Evolutionary conservation across 2,113 vertebrate genomes (phyloP).

Genomic region (Oryzias curvinotus): DNA sequence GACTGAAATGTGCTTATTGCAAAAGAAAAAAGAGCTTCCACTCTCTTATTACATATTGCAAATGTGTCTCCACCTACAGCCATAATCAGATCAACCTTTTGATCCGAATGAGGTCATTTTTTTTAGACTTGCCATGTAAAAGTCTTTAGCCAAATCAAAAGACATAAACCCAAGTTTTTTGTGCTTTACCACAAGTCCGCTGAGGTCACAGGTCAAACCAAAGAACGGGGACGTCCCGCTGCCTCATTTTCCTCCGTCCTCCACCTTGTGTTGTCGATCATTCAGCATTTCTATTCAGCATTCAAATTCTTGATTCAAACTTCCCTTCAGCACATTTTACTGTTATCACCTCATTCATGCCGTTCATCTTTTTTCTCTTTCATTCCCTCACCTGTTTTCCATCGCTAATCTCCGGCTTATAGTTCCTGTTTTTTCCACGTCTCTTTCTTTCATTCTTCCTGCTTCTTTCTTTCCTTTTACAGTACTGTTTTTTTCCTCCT

Average conservation of each 20-base stretch:
- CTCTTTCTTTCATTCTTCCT: neutral
- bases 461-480: conserved; percentile 5
- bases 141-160: conserved; percentile 21
- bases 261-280: neutral
- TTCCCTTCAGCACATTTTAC: conserved; percentile 5
- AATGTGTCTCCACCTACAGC: conserved; percentile 31
- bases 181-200: neutral
- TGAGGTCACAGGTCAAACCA: conserved; percentile 20
- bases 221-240: conserved; percentile 16
- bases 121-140: conserved; percentile 19
- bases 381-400: conserved; percentile 9
- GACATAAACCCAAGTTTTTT: conserved; percentile 6
- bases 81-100: conserved; percentile 49
- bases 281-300: conserved; percentile 10
- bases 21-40: conserved; percentile 24
- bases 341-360: neutral
- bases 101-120: conserved; percentile 13
- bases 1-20: conserved; percentile 30
- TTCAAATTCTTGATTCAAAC: conserved; percentile 3
- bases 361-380: conserved; percentile 26
- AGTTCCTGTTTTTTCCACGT: neutral
- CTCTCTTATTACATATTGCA: conserved; percentile 34
- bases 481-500: conserved; percentile 48
- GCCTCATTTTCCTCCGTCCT: conserved; percentile 5
- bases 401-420: neutral